Evolutionary conservation across 2,888 invertebrate genomes (phyloP).

Genomic region (Drosophila melanosoma): DNA sequence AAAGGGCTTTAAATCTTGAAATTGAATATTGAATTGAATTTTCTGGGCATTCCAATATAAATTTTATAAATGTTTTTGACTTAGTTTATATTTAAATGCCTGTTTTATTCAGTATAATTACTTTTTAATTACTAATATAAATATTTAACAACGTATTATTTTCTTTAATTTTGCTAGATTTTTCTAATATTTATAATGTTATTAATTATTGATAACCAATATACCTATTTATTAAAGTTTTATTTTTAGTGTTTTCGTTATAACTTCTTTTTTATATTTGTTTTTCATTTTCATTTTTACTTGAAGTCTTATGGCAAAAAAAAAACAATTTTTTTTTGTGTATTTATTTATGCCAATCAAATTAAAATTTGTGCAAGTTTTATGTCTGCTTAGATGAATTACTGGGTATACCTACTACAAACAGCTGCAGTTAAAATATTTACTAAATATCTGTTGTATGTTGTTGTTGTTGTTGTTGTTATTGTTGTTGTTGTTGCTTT

Average conservation of each 20-base stretch:
- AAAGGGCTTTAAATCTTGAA: neutral
- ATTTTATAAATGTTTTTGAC: neutral
- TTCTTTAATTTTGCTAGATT: neutral
- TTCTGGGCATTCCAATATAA: neutral
- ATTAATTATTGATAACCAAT: neutral
- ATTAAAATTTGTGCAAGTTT: too few relatives aligned
- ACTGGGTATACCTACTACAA: slow-evolving; percentile 25
- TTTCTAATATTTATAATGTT: neutral
- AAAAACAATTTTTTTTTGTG: too few relatives aligned
- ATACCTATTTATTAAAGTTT: neutral
- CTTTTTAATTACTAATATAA: neutral
- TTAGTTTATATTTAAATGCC: too few relatives aligned
- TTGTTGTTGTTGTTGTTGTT: slow-evolving; percentile 39
- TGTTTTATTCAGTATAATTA: neutral
- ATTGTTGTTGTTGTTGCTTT: slow-evolving; percentile 30
- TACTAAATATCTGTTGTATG: slow-evolving; percentile 16
- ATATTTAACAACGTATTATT: neutral
- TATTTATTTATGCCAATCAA: neutral
- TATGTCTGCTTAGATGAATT: slow-evolving; percentile 2
- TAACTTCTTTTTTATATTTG: too few relatives aligned
- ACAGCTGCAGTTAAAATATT: slow-evolving; percentile 27
- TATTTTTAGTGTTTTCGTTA: neutral
- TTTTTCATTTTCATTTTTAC: too few relatives aligned
- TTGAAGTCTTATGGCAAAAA: too few relatives aligned
- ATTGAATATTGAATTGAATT: neutral